Percentiles rank a stretch among this genome's conserved stretches.
phyloP scores from a whole-genome alignment of 92 coral and sea anemone genomes.

The Pocillopora grandis region DNA sequence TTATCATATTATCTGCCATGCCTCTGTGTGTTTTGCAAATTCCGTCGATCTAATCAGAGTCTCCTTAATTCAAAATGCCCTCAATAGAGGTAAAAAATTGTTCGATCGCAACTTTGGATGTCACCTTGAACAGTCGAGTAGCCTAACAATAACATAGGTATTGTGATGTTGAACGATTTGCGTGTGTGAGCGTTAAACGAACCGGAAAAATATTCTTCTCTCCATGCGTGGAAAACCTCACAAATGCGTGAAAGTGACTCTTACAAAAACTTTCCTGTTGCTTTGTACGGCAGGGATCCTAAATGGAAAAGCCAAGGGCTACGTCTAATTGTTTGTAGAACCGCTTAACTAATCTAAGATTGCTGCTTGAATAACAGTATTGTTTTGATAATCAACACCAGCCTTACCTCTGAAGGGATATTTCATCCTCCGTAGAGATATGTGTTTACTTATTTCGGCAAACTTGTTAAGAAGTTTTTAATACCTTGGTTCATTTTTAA shows the following conservation, averaged over 20 bases:
- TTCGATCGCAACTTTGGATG: not conserved
- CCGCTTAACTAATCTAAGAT: slow-evolving; percentile 23
- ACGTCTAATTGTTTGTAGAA: slow-evolving; percentile 21
- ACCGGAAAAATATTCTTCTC: slow-evolving; percentile 4
- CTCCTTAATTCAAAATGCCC: not conserved
- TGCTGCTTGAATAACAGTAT: not conserved
- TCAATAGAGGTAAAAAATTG: not conserved
- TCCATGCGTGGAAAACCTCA: not conserved
- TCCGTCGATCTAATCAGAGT: not conserved
- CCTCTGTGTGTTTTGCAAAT: not conserved
- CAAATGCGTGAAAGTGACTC: slow-evolving; percentile 3
- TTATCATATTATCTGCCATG: not conserved
- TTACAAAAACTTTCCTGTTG: not conserved
- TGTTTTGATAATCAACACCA: slow-evolving; percentile 25
- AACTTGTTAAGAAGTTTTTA: not conserved
- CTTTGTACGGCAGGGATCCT: not conserved
- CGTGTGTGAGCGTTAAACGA: not conserved
- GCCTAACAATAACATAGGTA: not conserved
- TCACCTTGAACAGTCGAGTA: not conserved
- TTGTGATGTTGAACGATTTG: not conserved
- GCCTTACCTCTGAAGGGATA: slow-evolving; percentile 3
- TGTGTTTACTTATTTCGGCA: too few species aligned
- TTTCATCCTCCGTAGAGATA: not conserved
- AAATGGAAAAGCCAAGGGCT: not conserved
- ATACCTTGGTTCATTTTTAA: not conserved